Base-by-base conservation (phyloP, 1,140 invertebrate genomes). In the Gonatopus flavifemur region DNA sequence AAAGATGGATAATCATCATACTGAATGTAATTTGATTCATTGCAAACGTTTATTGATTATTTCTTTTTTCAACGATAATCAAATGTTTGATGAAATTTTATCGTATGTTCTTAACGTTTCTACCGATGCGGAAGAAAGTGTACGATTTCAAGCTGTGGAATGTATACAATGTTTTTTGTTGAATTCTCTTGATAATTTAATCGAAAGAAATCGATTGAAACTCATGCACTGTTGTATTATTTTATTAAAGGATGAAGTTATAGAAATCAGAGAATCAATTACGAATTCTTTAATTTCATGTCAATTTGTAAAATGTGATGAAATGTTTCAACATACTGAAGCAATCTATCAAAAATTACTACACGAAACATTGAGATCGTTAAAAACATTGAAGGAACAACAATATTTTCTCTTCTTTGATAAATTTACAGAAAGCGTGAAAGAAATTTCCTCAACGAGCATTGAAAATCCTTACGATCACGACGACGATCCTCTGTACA, bases 401-500 rank as follows among this genome's bases (percentile, higher is more conserved):
- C n/a, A n/a, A n/a, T n/a, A n/a, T n/a, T n/a, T n/a, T n/a, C n/a
- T n/a, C 12, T 24, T 37, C 32, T 24, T 61, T 31, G 15, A 25
- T 36, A 16, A 49, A 8, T 40, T 43, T 28, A 38, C 16, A n/a
- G 50, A 30, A 28, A 30, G 15, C 19, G 35, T 8, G 0, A 5
- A 49, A 18, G 25, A 32, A 1, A 12, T 13, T 12, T 46, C 21
- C n/a, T 46, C 15, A 4, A 31, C 3, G 1, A 22, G 10, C 6
- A 10, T 61, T 37, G 56, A 62, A 28, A 70, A 57, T 58, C 69
- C 66, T 2, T 72, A 64, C n/a, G 49, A 64, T 24, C 57, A 66
- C 15, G 59, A 68, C 8, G 49, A 69, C 12, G 43, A 50, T 43
- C 35, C 39, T 36, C 44, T 38, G 35, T 53, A 60, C 21, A 59